Evolutionary conservation across 1,140 invertebrate genomes (phyloP).

Genomic region (Euura lappo): DNA sequence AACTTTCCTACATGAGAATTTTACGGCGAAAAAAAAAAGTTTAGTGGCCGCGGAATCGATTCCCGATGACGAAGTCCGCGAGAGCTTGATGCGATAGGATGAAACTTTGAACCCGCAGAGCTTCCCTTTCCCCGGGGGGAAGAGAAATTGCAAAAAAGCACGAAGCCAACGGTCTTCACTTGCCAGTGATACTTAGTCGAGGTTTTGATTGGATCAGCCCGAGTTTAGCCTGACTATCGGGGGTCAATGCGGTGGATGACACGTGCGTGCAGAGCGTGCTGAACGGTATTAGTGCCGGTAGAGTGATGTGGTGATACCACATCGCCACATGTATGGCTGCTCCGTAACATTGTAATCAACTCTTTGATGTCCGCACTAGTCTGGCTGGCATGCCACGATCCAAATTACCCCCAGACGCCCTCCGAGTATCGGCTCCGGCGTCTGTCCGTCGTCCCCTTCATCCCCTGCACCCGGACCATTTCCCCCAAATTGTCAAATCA

Average conservation of each 20-base stretch:
- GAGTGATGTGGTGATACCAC: constrained; percentile 19
- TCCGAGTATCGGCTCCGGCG: not conserved
- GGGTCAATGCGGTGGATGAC: constrained; percentile 12
- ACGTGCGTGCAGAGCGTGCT: constrained; percentile 4
- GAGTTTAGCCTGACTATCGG: constrained; percentile 8
- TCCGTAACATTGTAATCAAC: constrained; percentile 30
- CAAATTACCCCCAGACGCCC: constrained; percentile 19
- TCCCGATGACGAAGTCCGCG: too few species aligned
- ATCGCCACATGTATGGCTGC: constrained; percentile 15
- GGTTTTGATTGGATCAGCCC: not conserved
- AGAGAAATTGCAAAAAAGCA: too few species aligned
- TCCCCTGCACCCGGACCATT: too few species aligned
- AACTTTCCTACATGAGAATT: too few species aligned
- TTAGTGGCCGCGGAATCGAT: too few species aligned
- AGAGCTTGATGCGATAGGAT: too few species aligned
- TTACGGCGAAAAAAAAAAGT: too few species aligned
- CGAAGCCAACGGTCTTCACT: too few species aligned
- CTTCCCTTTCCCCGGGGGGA: too few species aligned
- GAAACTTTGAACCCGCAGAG: too few species aligned
- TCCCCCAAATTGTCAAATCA: not conserved
- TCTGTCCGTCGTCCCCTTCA: not conserved
- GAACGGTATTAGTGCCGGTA: constrained; percentile 1
- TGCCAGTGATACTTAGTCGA: not conserved
- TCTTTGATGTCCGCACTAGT: constrained; percentile 25
- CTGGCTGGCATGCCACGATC: constrained; percentile 13